Conservation (phyloP, 2,797 vertebrate genomes). For the Phataginus tetradactyla region DNA sequence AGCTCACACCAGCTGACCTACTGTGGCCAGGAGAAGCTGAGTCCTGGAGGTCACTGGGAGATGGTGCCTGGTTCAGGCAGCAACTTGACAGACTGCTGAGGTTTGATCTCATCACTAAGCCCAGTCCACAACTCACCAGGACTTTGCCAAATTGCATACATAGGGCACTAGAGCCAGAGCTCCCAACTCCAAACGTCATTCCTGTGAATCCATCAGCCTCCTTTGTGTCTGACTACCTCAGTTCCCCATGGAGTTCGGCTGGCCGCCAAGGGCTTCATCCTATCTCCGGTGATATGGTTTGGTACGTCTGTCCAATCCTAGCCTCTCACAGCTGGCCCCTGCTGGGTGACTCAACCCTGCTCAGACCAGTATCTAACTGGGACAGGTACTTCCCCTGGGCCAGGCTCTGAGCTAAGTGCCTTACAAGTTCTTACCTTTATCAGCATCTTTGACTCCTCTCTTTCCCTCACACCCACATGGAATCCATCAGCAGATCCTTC, state of each 20-base stretch:
- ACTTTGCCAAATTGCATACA: background rate
- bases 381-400: background rate
- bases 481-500: background rate
- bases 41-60: background rate
- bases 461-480: background rate
- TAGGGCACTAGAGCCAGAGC: background rate
- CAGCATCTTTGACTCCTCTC: background rate
- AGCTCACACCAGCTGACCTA: background rate
- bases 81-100: background rate
- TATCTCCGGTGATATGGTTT: background rate
- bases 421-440: background rate
- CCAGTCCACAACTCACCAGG: background rate
- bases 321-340: background rate
- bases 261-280: background rate
- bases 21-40: background rate
- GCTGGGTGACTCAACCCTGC: background rate
- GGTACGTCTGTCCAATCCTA: background rate
- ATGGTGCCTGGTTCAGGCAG: background rate
- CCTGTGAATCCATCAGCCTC: background rate
- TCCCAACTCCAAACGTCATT: background rate
- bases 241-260: background rate
- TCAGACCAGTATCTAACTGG: background rate
- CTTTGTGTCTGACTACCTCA: background rate
- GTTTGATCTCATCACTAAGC: background rate
- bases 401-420: background rate